Conservation (phyloP, 2,888 invertebrate genomes). For the Rosalia funebris region DNA sequence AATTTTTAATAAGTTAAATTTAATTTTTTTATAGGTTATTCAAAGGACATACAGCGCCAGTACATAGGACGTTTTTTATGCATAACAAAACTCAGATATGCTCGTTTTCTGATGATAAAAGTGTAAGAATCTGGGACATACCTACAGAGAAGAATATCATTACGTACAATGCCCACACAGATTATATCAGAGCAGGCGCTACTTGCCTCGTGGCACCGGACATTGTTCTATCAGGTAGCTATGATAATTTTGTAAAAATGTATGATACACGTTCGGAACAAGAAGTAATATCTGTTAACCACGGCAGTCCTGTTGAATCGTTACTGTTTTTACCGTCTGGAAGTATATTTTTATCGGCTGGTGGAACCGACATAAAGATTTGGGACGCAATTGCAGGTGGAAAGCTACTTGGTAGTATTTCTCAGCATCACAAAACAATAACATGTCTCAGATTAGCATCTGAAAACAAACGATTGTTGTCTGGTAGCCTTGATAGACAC, state of each 20-base stretch:
- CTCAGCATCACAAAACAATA: conserved; percentile 95
- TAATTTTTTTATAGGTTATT: conserved; percentile 70
- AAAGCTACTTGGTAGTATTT: conserved; percentile 82
- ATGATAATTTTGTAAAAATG: conserved; percentile 88
- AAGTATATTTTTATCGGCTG: conserved; percentile 90
- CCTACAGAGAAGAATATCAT: conserved; percentile 79
- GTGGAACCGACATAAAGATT: conserved; percentile 80
- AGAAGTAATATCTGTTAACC: conserved; percentile 79
- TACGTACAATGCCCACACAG: conserved; percentile 75
- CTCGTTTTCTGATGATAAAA: conserved; percentile 93
- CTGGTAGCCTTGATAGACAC: conserved; percentile 92
- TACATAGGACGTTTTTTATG: conserved; percentile 86
- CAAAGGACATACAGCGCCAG: conserved; percentile 82
- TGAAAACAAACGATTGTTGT: conserved; percentile 83
- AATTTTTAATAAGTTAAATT: background rate
- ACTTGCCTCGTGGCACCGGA: conserved; percentile 80
- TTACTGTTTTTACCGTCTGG: conserved; percentile 89
- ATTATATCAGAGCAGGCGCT: conserved; percentile 88
- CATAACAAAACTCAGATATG: conserved; percentile 80
- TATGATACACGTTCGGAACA: conserved; percentile 84
- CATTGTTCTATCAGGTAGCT: conserved; percentile 85
- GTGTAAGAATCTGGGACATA: conserved; percentile 90
- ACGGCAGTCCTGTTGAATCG: conserved; percentile 91
- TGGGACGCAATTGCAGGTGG: conserved; percentile 95
- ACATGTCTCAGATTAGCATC: conserved; percentile 86